Percentiles rank a stretch among this genome's conserved stretches.
These are phyloP conservation scores for Ceratitis capitata DNA, from an alignment of 1,140 invertebrate genomes.

Conservation along the genomic window DNA sequence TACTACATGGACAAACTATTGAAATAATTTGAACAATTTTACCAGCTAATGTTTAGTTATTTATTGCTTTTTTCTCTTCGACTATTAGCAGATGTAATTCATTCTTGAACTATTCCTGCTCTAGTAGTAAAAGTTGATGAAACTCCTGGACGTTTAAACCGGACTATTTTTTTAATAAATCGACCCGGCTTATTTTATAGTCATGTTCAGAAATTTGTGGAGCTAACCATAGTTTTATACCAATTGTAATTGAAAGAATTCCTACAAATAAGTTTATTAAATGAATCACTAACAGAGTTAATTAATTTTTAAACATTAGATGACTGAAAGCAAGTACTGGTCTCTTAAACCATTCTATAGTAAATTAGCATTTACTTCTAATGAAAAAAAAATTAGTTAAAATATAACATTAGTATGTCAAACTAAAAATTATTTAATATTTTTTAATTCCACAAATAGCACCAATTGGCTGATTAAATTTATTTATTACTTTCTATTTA, in stretches of 20 bases:
- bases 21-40: constrained; percentile 74
- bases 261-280: constrained; percentile 68
- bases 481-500: constrained; percentile 67
- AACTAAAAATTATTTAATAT: constrained; percentile 69
- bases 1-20: constrained; percentile 68
- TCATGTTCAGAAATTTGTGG: constrained; percentile 54
- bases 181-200: constrained; percentile 53
- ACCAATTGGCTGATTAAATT: constrained; percentile 67
- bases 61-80: constrained; percentile 70
- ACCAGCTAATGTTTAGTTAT: constrained; percentile 71
- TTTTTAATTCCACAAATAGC: constrained; percentile 70
- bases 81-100: constrained; percentile 72
- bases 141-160: constrained; percentile 74
- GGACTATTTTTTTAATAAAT: constrained; percentile 69
- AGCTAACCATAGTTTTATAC: constrained; percentile 80
- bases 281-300: constrained; percentile 69
- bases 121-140: constrained; percentile 75
- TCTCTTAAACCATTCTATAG: no score
- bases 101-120: constrained; percentile 73
- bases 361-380: constrained; percentile 68
- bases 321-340: no score
- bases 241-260: constrained; percentile 74
- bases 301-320: no score
- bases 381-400: constrained; percentile 68
- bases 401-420: constrained; percentile 69